Percentiles rank a stretch among this genome's conserved stretches.
Evolutionary conservation across 2,888 invertebrate species (phyloP).

Genomic region (Pterobdella sp.): DNA sequence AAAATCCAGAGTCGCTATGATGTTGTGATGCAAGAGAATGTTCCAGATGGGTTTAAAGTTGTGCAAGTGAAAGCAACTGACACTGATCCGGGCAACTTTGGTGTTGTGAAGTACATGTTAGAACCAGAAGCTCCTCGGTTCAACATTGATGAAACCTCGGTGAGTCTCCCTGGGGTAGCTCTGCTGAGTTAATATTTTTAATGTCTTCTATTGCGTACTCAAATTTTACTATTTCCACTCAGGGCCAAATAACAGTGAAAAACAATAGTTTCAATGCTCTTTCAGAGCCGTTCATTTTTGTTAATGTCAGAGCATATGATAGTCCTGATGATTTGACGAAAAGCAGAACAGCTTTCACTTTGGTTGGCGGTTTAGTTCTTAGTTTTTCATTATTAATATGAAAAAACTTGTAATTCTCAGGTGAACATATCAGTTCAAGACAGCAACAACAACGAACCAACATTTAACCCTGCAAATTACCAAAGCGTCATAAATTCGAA

Average conservation of each 20-base stretch:
- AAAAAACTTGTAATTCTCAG: not conserved
- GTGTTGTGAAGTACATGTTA: conserved; percentile 68
- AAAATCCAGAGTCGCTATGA: conserved; percentile 25
- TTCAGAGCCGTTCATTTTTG: conserved; percentile 60
- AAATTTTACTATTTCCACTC: conserved; percentile 13
- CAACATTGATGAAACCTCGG: conserved; percentile 54
- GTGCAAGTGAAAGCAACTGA: conserved; percentile 42
- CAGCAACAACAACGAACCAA: conserved; percentile 21
- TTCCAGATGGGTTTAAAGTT: conserved; percentile 38
- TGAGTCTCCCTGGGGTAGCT: too few species aligned
- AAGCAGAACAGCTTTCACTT: conserved; percentile 66
- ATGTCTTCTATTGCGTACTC: too few species aligned
- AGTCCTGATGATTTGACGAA: conserved; percentile 60
- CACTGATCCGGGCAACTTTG: conserved; percentile 60
- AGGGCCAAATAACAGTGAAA: conserved; percentile 69
- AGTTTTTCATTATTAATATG: not conserved
- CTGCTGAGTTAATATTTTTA: too few species aligned
- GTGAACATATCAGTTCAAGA: conserved; percentile 21
- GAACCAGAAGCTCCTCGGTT: conserved; percentile 65
- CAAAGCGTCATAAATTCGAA: conserved; percentile 75
- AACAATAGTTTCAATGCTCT: conserved; percentile 73
- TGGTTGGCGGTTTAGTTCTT: conserved; percentile 55
- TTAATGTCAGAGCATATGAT: conserved; percentile 74
- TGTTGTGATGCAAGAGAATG: conserved; percentile 38
- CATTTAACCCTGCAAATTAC: conserved; percentile 55